Conservation (phyloP, 1,140 invertebrate genomes). For the Macrotrachela quadricornifera region DNA sequence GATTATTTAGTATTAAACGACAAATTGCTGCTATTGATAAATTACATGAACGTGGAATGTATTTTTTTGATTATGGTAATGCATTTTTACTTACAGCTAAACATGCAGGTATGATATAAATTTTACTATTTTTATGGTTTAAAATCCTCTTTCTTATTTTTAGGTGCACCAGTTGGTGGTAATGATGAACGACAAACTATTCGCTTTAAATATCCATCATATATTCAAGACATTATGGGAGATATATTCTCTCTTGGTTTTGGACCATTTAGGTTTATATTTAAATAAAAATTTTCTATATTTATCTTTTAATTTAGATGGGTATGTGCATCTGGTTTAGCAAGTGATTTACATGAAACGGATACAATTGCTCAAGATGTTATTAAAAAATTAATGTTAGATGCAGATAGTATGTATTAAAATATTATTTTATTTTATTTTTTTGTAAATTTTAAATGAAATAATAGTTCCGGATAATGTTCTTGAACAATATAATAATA, state of each 20-base stretch:
- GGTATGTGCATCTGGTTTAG: constrained; percentile 41
- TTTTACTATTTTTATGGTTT: background rate
- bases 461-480: constrained; percentile 26
- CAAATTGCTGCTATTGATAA: constrained; percentile 42
- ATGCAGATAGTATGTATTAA: constrained; percentile 17
- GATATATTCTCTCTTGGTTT: constrained; percentile 49
- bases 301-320: constrained; percentile 30
- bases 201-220: constrained; percentile 43
- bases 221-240: constrained; percentile 51
- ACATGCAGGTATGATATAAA: constrained; percentile 25
- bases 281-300: background rate
- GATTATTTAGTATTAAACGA: constrained; percentile 34
- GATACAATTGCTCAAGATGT: constrained; percentile 38
- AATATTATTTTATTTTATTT: background rate
- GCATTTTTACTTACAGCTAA: constrained; percentile 45
- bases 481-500: constrained; percentile 39
- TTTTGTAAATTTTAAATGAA: background rate
- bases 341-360: constrained; percentile 36
- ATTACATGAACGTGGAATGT: constrained; percentile 37
- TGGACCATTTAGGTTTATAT: constrained; percentile 39
- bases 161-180: background rate
- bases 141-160: background rate
- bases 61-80: constrained; percentile 50
- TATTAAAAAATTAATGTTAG: constrained; percentile 30
- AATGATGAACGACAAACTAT: constrained; percentile 22